Base-by-base conservation (phyloP, 2,888 invertebrate genomes). In the Megamerina dolium region DNA sequence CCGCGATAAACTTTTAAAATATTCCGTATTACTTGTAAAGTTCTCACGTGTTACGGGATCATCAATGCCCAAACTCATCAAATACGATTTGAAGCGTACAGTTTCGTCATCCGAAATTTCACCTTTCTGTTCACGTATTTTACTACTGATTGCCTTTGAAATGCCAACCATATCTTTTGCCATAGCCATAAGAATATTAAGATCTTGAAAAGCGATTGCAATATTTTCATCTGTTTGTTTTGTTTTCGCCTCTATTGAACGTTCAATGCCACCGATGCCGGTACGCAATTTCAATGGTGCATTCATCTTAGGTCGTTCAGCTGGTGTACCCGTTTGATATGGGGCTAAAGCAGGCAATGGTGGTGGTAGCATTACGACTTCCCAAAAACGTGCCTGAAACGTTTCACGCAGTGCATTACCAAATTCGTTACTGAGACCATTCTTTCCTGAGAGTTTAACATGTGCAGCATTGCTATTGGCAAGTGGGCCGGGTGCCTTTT, bases 51-150 rank as follows among this genome's bases (percentile, higher is more conserved):
- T 97, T 0, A 97, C 97, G 2, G 97, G 97, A 75, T 99, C 96
- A 62, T 93, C 92, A 53, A 99, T 94, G 56, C 99, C 99, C 60
- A 99, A 77, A 67, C 95, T 96, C 74, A 99, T 80, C 36, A 99
- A 75, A 68, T 97, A 95, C 0, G 95, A 87, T 67, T 97, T 96
- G 68, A 99, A 97, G 57, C 86, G 81, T 5, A 95, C 81, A 8
- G 97, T 97, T 75, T 97, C 97, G 74, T 99, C 96, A 70, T 96
- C 94, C 4, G 92, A 91, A 52, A 96, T 90, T 61, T 92, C 90
- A 31, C 94, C 95, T 75, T 94, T 90, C 64, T 88, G 87, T 58
- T 93, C 91, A 68, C 86, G 83, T 58, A 99, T 91, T 77, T 92
- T 95, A 37, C 79, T 80, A 20, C 96, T 91, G 59, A 99, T 96